phyloP scores from a whole-genome alignment of 1,140 invertebrate species.

The Macrotrachela quadricornifera region DNA sequence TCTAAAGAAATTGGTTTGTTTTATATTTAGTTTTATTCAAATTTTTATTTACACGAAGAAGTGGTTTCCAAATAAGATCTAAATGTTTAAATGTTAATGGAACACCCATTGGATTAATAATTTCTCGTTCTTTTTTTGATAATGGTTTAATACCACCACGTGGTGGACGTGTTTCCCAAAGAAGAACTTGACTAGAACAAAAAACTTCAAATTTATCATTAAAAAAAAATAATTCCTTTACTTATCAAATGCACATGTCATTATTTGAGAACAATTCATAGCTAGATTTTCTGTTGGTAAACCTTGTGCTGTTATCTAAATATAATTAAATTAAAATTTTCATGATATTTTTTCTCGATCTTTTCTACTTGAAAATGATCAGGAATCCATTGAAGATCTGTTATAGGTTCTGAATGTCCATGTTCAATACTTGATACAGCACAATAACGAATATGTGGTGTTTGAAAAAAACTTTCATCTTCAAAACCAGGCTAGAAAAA shows the following conservation, averaged over 20 bases:
- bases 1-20: constrained; percentile 10
- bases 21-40: neutral
- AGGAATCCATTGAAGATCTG: constrained; percentile 29
- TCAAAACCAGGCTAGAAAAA: constrained; percentile 16
- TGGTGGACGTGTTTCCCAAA: constrained; percentile 25
- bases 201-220: no score
- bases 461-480: constrained; percentile 24
- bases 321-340: neutral
- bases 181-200: constrained; percentile 14
- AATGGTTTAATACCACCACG: constrained; percentile 14
- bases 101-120: constrained; percentile 5
- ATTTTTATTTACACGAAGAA: constrained; percentile 11
- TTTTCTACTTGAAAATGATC: constrained; percentile 26
- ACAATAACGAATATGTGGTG: constrained; percentile 20
- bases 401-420: constrained; percentile 24
- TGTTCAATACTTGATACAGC: constrained; percentile 27
- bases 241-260: constrained; percentile 27
- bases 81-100: constrained; percentile 24
- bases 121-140: constrained; percentile 11
- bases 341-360: neutral
- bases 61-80: constrained; percentile 26
- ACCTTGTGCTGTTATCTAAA: constrained; percentile 27
- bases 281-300: constrained; percentile 23
- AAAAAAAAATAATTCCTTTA: constrained; percentile 15
- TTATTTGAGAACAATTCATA: constrained; percentile 19